Percentiles rank a stretch among this genome's conserved stretches.
These are phyloP conservation scores for Psococerastis gibbosa DNA, from an alignment of 2,888 invertebrate genomes.

Conservation along the genomic window DNA sequence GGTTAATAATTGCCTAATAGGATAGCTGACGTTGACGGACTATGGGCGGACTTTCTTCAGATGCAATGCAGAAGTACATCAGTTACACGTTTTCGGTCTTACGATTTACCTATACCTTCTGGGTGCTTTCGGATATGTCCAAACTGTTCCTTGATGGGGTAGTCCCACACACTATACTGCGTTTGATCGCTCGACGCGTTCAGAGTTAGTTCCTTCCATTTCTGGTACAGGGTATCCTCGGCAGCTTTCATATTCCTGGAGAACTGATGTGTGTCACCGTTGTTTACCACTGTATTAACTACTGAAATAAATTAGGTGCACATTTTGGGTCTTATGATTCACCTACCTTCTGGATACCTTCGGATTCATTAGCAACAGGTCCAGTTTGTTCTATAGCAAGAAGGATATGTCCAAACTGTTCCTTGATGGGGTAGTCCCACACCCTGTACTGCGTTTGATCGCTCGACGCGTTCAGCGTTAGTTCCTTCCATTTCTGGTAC, in stretches of 20 bases:
- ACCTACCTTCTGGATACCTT: conserved; percentile 50
- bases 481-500: conserved; percentile 78
- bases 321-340: no score
- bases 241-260: conserved; percentile 84
- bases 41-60: no score
- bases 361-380: conserved; percentile 44
- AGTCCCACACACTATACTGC: conserved; percentile 76
- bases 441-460: conserved; percentile 64
- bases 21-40: no score
- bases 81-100: neutral
- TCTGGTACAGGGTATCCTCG: conserved; percentile 69
- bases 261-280: conserved; percentile 57
- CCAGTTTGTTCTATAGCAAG: conserved; percentile 62
- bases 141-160: conserved; percentile 80
- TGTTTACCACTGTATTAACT: conserved; percentile 49
- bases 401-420: conserved; percentile 76
- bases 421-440: conserved; percentile 85
- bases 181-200: conserved; percentile 63
- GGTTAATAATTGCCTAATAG: neutral
- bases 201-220: conserved; percentile 76
- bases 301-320: neutral
- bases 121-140: conserved; percentile 74
- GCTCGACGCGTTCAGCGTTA: conserved; percentile 61
- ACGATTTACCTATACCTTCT: neutral
- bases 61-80: no score